A percentile compares a stretch with the other conserved stretches of the same genome.
phyloP scores from a whole-genome alignment of 2,797 vertebrate species.

The Salmo trutta region DNA sequence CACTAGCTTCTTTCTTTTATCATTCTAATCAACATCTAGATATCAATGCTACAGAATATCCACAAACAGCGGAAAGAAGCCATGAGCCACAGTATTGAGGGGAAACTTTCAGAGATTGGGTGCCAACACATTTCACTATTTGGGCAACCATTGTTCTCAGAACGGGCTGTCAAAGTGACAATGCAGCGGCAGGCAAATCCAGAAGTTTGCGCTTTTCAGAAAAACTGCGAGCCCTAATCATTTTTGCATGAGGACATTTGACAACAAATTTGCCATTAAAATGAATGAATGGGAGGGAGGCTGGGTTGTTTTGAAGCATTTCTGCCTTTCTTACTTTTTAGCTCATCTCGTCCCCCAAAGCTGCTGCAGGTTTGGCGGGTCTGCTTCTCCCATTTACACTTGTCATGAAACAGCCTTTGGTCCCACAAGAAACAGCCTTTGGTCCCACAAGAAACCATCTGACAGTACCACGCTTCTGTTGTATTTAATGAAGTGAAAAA shows the following conservation, averaged over 20 bases:
- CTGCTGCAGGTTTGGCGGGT: conserved; percentile 63
- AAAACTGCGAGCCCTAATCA: conserved; percentile 79
- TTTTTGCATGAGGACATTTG: conserved; percentile 68
- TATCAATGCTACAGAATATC: conserved; percentile 70
- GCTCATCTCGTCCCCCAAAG: conserved; percentile 67
- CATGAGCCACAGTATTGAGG: conserved; percentile 59
- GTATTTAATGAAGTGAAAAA: conserved; percentile 83
- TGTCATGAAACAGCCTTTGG: conserved; percentile 74
- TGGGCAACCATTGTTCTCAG: conserved; percentile 77
- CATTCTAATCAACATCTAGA: conserved; percentile 80
- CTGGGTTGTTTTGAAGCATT: conserved; percentile 64
- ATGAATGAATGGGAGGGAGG: conserved; percentile 75
- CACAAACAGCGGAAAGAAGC: conserved; percentile 69
- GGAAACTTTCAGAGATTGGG: conserved; percentile 70
- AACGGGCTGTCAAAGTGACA: conserved; percentile 79
- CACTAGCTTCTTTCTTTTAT: conserved; percentile 66
- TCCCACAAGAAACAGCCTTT: conserved; percentile 74
- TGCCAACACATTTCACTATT: conserved; percentile 79
- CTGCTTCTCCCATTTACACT: conserved; percentile 57
- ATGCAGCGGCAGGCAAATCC: conserved; percentile 69
- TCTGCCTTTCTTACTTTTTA: conserved; percentile 59
- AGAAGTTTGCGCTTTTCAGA: conserved; percentile 78
- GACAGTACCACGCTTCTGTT: conserved; percentile 73
- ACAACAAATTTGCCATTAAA: conserved; percentile 86
- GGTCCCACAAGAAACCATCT: conserved; percentile 69